Base-by-base conservation (phyloP, 2,888 invertebrate species). In the Lasioglossum zephyrum region DNA sequence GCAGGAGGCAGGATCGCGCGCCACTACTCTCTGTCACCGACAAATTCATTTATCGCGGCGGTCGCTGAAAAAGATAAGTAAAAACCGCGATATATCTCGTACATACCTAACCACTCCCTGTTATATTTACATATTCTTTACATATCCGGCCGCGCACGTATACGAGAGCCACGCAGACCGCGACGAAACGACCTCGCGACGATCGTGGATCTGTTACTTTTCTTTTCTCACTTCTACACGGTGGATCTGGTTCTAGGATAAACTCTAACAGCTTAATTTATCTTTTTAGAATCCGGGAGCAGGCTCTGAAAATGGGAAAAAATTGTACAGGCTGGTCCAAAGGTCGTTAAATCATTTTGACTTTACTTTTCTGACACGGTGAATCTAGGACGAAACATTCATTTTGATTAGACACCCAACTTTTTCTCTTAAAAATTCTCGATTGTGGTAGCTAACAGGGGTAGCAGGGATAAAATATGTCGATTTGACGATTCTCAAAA, bases 111-210 rank as follows among this genome's bases (percentile, higher is more conserved):
- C 85, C 85, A 79, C 85, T 85, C 85, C 85, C 79, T 57, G 73
- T 87, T 79, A 87, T 88, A 87, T 88, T 84, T 87, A 88, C 87
- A 79, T 87, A 88, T 77, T 87, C 77, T 87, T 83, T 79, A 72
- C 74, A 81, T 81, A 81, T 79, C 41, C 81, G 69, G 63, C 31
- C 75, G 47, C 74, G 39, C 70, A 36, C 77, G 75, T 41, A 57
- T 78, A 66, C 66, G 63, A 80, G 72, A 75, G 47, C 18, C 80
- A 36, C 77, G 39, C 72, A 84, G 72, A 22, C 53, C 63, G 78
- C 26, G 70, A 69, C 60, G 26, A 13, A 26, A 31, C 63, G 63
- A 31, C 16, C 63, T 31, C 2, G 2, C 63, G 63, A 31, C 63
- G 63, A 63, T 63, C 63, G 13, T 5, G n/a, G 31, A 63, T 63